Conservation (phyloP, 2,113 vertebrate genomes). For the Apus apus region DNA sequence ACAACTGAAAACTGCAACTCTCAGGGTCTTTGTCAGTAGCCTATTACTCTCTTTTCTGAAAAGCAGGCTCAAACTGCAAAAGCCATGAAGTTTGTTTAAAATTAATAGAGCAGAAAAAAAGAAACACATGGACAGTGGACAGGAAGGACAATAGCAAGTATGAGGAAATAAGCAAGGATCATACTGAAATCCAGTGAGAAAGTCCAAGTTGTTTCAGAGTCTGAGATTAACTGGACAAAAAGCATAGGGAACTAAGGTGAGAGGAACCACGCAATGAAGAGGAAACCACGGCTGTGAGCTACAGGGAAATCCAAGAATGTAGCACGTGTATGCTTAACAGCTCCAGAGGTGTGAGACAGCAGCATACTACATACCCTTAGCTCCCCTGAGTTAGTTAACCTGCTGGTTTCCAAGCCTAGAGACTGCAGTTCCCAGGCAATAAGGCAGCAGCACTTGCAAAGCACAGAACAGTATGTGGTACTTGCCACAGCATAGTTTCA, state of each 20-base stretch:
- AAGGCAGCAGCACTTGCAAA: background rate
- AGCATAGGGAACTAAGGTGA: accelerated
- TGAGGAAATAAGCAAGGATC: background rate
- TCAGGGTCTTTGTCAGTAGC: background rate
- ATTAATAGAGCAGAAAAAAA: background rate
- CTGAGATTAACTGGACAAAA: background rate
- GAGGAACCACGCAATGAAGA: background rate
- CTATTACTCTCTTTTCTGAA: background rate
- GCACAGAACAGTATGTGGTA: background rate
- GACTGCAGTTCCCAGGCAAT: background rate
- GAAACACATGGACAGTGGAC: background rate
- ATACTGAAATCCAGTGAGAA: background rate
- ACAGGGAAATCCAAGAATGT: background rate
- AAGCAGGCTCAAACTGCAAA: background rate
- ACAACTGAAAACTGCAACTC: background rate
- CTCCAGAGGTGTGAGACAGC: background rate
- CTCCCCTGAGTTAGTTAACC: background rate
- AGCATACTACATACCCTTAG: background rate
- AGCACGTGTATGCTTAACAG: background rate
- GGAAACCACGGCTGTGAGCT: background rate
- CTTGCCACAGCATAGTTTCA: background rate
- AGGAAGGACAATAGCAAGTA: background rate
- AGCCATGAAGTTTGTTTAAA: background rate
- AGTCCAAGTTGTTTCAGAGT: background rate
- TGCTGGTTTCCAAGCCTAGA: background rate